Evolutionary conservation across 2,797 vertebrate species (phyloP), one percentile per base, ranked within the genome.

Genomic region (Octomys mimax): DNA sequence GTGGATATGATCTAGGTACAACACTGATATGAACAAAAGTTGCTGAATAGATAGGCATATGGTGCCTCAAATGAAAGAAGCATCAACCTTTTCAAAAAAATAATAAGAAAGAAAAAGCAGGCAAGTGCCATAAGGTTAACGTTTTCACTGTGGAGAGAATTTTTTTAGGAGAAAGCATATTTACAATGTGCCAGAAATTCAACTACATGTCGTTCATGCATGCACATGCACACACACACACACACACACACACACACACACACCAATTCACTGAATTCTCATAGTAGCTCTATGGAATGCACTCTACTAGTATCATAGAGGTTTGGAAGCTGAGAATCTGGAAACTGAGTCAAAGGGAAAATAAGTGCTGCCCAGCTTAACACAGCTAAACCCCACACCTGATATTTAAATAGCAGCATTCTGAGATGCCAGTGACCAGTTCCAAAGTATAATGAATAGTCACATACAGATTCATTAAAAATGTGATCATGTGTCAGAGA

Each of bases 341-440:
- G 42, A 93, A 84, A 75, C 77, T 73, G 49, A 92, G 26, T 90
- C 71, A 85, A 85, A 90, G 26, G 73, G 31, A 91, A 93, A 91
- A 73, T n/a, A 36, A 78, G 36, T 0, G 16, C 24, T 59, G 28
- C 33, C 49, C 13, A 42, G 26, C 39, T 1, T 81, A 90, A 84
- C 13, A 14, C 26, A 49, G 46, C 26, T 49, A 49, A 33, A 28
- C 16, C 61, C 12, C 52, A 75, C 10, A n/a, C 26, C 21, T 62
- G 19, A 91, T 62, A n/a, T 16, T 36, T 77, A 33, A 93, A 49
- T 0, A 6, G 28, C 28, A 87, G 39, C 16, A 33, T 46, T 89
- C 36, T 71, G 19, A 77, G 70, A 75, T 10, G 14, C 36, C 24
- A 36, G 39, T 8, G 10, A 33, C 11, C 26, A 70, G 49, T 33